These are phyloP conservation scores for Corythornis madagascariensis DNA, from an alignment of 2,113 vertebrate genomes.

Conservation along the genomic window DNA sequence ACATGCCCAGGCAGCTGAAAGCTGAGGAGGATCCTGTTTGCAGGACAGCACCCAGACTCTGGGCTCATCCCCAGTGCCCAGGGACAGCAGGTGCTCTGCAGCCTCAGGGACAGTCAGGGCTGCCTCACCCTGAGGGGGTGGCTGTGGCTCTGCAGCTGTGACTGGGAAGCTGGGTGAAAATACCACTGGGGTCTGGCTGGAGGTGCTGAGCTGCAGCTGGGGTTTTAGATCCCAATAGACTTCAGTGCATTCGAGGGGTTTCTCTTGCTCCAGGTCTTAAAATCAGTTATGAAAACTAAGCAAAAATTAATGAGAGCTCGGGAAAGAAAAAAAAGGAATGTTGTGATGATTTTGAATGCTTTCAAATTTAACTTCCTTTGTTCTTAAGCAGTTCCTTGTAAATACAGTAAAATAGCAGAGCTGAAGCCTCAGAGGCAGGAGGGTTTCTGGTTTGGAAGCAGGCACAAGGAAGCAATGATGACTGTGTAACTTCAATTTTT, in stretches of 20 bases:
- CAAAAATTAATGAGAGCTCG: background rate
- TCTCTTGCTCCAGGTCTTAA: background rate
- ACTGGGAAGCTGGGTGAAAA: background rate
- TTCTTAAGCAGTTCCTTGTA: background rate
- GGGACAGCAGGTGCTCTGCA: background rate
- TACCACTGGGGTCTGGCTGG: background rate
- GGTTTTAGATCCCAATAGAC: background rate
- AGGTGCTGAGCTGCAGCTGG: background rate
- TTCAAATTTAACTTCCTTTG: background rate
- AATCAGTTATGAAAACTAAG: background rate
- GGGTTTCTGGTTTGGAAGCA: background rate
- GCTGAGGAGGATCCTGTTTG: no score
- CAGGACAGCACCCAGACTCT: background rate
- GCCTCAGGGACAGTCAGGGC: background rate
- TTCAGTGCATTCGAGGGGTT: background rate
- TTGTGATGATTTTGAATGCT: background rate
- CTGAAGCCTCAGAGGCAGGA: background rate
- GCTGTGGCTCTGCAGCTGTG: background rate
- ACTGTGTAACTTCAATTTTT: background rate
- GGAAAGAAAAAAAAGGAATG: background rate
- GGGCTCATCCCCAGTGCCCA: rapidly evolving
- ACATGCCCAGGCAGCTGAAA: background rate
- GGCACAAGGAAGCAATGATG: background rate
- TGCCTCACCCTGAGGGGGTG: background rate
- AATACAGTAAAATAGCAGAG: background rate